These are phyloP conservation scores for Microhierax caerulescens DNA, from an alignment of 2,797 vertebrate species.

Conservation along the genomic window DNA sequence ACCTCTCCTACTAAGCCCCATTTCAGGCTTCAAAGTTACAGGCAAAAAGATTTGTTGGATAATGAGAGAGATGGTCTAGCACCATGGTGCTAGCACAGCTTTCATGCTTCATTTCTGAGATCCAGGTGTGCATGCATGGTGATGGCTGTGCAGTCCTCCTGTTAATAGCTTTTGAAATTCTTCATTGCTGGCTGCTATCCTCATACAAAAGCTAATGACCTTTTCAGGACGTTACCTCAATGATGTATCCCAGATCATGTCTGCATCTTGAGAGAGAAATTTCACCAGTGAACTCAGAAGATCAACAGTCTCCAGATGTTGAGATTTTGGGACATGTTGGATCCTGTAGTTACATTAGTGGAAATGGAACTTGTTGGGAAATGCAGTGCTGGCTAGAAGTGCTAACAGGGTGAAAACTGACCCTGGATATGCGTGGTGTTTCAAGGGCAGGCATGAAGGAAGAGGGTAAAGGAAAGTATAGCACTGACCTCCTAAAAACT, in stretches of 20 bases:
- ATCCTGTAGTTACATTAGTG: fast-evolving
- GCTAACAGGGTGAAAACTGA: not conserved
- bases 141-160: not conserved
- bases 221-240: not conserved
- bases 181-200: not conserved
- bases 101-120: not conserved
- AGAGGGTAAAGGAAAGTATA: not conserved
- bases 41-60: not conserved
- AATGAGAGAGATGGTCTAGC: not conserved
- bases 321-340: not conserved
- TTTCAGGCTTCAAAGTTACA: not conserved
- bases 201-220: not conserved
- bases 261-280: not conserved
- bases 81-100: not conserved
- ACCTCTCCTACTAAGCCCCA: not conserved
- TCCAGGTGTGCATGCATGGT: not conserved
- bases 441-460: not conserved
- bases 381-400: not conserved
- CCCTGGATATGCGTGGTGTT: not conserved
- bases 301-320: not conserved
- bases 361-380: not conserved
- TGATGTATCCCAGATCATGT: not conserved
- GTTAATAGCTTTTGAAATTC: not conserved
- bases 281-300: not conserved
- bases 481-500: not conserved